A percentile compares a stretch with the other conserved stretches of the same genome.
These are phyloP conservation scores for Drosophila kanekoi DNA, from an alignment of 2,888 invertebrate genomes.

Conservation along the genomic window DNA sequence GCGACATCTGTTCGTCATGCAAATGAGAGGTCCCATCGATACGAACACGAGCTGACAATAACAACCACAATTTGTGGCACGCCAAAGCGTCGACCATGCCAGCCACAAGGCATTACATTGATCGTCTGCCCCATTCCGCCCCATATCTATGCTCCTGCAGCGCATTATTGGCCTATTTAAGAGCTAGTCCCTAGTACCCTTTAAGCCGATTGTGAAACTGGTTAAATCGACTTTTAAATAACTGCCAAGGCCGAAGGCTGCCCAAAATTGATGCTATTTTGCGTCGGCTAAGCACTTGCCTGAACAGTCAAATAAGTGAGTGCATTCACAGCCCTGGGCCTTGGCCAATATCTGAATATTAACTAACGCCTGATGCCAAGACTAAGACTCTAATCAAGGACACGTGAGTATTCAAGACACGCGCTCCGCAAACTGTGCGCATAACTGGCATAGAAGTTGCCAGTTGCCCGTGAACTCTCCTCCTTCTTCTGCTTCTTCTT, in stretches of 20 bases:
- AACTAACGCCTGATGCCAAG: neutral
- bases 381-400: constrained; percentile 31
- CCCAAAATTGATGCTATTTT: too few relatives aligned
- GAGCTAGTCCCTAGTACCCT: neutral
- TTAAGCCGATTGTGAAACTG: neutral
- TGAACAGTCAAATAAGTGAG: neutral
- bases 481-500: too few relatives aligned
- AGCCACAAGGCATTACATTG: constrained; percentile 4
- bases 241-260: neutral
- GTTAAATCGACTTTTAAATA: constrained; percentile 1
- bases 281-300: neutral
- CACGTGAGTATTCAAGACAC: constrained; percentile 56
- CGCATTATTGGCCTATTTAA: neutral
- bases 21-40: constrained; percentile 26
- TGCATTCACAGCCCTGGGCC: neutral
- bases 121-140: constrained; percentile 3
- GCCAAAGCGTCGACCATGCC: neutral
- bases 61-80: constrained; percentile 2
- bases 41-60: constrained; percentile 16
- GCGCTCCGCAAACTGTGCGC: constrained; percentile 20
- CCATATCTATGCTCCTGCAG: too few relatives aligned
- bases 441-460: neutral
- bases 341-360: neutral
- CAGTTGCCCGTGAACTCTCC: neutral
- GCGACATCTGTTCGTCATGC: constrained; percentile 41